Conservation (phyloP, 2,113 vertebrate species). For the Murina feae region DNA sequence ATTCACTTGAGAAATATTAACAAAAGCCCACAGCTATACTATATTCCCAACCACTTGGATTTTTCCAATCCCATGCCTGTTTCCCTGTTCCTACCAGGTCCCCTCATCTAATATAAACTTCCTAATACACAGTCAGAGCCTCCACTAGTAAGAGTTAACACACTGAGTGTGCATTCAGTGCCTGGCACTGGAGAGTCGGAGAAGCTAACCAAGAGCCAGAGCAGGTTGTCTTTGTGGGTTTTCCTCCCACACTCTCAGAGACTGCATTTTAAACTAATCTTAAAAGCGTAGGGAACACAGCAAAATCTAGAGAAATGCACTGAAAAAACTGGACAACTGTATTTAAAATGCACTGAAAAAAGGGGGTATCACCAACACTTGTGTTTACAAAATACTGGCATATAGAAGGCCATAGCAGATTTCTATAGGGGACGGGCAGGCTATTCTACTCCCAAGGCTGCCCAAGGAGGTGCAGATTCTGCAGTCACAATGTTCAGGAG, state of each 20-base stretch:
- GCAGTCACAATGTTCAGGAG: background rate
- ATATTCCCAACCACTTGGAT: background rate
- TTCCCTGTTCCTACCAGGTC: background rate
- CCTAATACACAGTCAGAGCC: background rate
- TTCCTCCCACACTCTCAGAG: background rate
- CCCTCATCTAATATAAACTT: background rate
- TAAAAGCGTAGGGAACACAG: background rate
- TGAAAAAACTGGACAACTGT: background rate
- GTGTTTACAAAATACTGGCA: background rate
- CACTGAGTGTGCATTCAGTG: too few relatives aligned
- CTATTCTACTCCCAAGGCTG: background rate
- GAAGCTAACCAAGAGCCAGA: background rate
- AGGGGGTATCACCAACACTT: background rate
- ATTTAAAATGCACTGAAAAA: background rate
- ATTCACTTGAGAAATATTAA: background rate
- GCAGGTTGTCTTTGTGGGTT: background rate
- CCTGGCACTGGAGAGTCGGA: background rate
- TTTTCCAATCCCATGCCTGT: background rate
- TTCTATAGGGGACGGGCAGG: background rate
- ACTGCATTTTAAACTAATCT: background rate
- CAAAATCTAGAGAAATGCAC: background rate
- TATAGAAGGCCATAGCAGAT: background rate
- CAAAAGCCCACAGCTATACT: background rate
- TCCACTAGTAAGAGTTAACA: background rate
- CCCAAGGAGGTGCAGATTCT: background rate